Base-by-base conservation (phyloP, 2,797 vertebrate species). In the Schizothorax lantsangensis region DNA sequence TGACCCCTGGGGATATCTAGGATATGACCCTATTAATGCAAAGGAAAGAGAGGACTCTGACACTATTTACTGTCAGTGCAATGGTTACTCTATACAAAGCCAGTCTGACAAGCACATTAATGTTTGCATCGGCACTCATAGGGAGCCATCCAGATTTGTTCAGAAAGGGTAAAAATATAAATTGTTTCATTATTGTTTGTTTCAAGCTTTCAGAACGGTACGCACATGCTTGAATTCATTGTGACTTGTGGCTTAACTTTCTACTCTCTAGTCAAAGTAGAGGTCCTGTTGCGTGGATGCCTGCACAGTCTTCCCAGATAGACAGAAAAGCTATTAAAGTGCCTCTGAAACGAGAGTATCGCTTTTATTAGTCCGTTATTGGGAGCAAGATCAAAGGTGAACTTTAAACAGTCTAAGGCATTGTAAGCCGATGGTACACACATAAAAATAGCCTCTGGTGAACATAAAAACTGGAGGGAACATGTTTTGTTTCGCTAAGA, bases 351-450 rank as follows among this genome's bases (percentile, higher is more conserved):
- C 6, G 91, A 87, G 82, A 91, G 90, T 90, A 89, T 88, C 62
- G 86, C 88, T 90, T 93, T 94, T 92, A 94, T 91, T 92, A 91
- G 90, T 88, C 90, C 84, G 90, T 93, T 93, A 93, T 92, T 91
- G 88, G 92, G 89, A 89, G 90, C 88, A 69, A 93, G 93, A 95
- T 95, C 93, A 95, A 94, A 95, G 93, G 90, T 93, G 90, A 93
- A 91, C 92, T 93, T 93, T 92, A 90, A 93, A 92, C 84, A 89
- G 91, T 91, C 83, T 90, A 92, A 90, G 88, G 88, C 86, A 82
- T 83, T 83, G 81, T 79, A 88, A 92, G 86, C 89, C 85, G 89
- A 86, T 72, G 84, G 92, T 91, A 88, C 69, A 78, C 91, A 89
- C 52, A 71, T 84, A 74, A 86, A 83, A 87, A 66, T 79, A 83